Evolutionary conservation across 2,888 invertebrate genomes (phyloP).

Genomic region (Diogma glabrata): DNA sequence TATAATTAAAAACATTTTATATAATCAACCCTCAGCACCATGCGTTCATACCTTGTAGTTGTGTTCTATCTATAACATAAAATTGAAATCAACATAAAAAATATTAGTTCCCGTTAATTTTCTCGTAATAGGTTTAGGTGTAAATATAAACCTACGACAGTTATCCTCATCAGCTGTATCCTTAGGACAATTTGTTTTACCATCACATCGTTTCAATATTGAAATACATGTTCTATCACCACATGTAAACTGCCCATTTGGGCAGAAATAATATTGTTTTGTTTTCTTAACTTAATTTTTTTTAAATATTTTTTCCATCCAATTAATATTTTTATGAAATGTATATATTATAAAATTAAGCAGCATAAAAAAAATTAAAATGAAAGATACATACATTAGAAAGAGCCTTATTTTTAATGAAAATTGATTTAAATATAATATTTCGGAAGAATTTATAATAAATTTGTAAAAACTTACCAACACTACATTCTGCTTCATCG

Average conservation of each 20-base stretch:
- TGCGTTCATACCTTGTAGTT: background rate
- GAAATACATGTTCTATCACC: constrained; percentile 63
- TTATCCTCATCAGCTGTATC: constrained; percentile 51
- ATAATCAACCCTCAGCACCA: no score
- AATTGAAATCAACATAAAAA: background rate
- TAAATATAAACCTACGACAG: constrained; percentile 44
- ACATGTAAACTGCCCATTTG: constrained; percentile 55
- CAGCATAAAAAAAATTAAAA: background rate
- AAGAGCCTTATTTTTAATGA: background rate
- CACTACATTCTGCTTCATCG: constrained; percentile 46
- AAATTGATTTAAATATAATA: background rate
- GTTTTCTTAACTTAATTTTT: constrained; percentile 21
- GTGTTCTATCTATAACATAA: background rate
- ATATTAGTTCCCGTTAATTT: background rate
- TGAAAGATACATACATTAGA: background rate
- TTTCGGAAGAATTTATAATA: background rate
- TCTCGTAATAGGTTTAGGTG: no score
- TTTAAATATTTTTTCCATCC: background rate
- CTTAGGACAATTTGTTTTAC: constrained; percentile 55
- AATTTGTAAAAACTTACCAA: background rate
- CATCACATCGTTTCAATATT: constrained; percentile 56
- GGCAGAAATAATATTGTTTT: constrained; percentile 30
- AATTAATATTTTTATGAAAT: no score
- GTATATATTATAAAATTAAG: background rate
- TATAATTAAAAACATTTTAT: no score